Evolutionary conservation across 2,797 vertebrate genomes (phyloP).

Genomic region (Chaunax sp.): DNA sequence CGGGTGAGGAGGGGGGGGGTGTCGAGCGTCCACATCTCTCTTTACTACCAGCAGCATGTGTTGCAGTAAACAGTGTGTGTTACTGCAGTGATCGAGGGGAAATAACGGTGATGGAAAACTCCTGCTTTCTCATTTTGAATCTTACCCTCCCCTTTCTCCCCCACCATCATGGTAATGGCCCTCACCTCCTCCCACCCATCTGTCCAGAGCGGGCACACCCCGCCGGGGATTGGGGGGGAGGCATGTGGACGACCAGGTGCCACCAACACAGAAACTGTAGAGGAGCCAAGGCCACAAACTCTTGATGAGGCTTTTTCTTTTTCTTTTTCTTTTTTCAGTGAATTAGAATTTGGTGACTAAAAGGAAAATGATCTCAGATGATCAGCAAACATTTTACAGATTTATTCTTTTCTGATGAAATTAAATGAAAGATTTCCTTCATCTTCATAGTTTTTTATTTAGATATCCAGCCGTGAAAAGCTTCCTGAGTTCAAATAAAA

Average conservation of each 20-base stretch:
- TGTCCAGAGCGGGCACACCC: constrained; percentile 60
- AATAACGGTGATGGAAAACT: constrained; percentile 46
- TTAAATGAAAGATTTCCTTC: neutral
- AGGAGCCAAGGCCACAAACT: constrained; percentile 32
- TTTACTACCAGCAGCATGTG: constrained; percentile 67
- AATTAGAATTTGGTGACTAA: too few species aligned
- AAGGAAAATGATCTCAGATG: too few species aligned
- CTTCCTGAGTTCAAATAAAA: neutral
- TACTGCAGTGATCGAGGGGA: constrained; percentile 59
- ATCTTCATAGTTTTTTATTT: neutral
- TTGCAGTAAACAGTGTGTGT: constrained; percentile 63
- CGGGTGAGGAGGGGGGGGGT: neutral
- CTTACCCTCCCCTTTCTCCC: constrained; percentile 23
- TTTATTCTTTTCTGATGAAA: too few species aligned
- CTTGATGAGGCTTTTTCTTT: too few species aligned
- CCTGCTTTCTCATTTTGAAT: constrained; percentile 52
- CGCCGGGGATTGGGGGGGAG: constrained; percentile 17
- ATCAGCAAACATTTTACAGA: too few species aligned
- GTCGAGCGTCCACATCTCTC: constrained; percentile 44
- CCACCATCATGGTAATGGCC: constrained; percentile 70
- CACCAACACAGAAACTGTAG: constrained; percentile 24
- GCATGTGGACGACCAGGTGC: constrained; percentile 55
- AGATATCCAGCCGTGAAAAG: neutral
- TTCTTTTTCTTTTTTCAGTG: too few species aligned
- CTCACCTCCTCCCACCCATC: constrained; percentile 74